These are phyloP conservation scores for Formica selysi DNA, from an alignment of 1,140 invertebrate species.

Conservation along the genomic window DNA sequence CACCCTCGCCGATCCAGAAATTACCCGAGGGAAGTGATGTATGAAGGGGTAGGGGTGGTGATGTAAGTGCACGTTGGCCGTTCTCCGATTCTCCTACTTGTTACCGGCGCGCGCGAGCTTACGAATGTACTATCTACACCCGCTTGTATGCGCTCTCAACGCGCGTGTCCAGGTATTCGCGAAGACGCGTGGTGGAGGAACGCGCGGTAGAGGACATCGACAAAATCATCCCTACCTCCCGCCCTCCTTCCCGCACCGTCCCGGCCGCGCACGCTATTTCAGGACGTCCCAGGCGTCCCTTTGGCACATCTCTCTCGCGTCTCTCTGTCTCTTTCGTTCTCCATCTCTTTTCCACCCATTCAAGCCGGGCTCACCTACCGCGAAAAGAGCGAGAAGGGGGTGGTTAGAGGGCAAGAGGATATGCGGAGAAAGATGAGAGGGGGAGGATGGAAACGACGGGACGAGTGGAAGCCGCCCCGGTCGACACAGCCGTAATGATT, in stretches of 20 bases:
- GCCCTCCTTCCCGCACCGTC: slow-evolving; percentile 36
- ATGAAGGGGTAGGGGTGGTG: not conserved
- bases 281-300: slow-evolving; percentile 50
- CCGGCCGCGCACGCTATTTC: slow-evolving; percentile 36
- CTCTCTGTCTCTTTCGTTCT: slow-evolving; percentile 62
- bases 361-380: slow-evolving; percentile 54
- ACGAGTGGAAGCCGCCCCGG: slow-evolving; percentile 76
- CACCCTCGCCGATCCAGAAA: slow-evolving; percentile 28
- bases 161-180: slow-evolving; percentile 54
- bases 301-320: slow-evolving; percentile 64
- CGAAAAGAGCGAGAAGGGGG: slow-evolving; percentile 38
- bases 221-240: slow-evolving; percentile 62
- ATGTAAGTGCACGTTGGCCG: slow-evolving; percentile 60
- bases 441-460: slow-evolving; percentile 49
- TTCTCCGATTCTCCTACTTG: slow-evolving; percentile 63
- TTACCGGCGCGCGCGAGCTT: slow-evolving; percentile 59
- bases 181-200: slow-evolving; percentile 49
- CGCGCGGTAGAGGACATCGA: slow-evolving; percentile 68
- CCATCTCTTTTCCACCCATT: slow-evolving; percentile 49
- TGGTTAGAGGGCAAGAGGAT: slow-evolving; percentile 58
- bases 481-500: slow-evolving; percentile 85
- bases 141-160: slow-evolving; percentile 36
- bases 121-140: slow-evolving; percentile 25
- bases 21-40: not conserved
- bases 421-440: slow-evolving; percentile 50